Percentiles rank a stretch among this genome's conserved stretches.
These are phyloP conservation scores for Desmophyllum pertusum DNA, from an alignment of 92 coral and sea anemone species.

Conservation along the genomic window DNA sequence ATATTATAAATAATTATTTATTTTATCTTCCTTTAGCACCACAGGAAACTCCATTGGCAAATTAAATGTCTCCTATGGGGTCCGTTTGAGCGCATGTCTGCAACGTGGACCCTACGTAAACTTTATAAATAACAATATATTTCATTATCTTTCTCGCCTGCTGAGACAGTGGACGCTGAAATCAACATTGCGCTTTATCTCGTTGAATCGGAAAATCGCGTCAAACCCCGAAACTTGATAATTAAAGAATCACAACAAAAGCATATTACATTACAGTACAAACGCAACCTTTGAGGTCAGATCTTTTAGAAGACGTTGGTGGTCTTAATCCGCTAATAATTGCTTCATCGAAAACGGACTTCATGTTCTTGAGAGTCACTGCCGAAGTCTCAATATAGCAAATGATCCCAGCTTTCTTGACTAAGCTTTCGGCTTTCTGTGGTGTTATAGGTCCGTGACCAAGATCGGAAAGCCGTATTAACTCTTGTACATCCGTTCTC, in stretches of 20 bases:
- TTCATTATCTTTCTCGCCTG: background rate
- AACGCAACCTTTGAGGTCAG: slow-evolving; percentile 76
- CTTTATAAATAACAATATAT: slow-evolving; percentile 31
- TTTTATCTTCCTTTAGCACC: background rate
- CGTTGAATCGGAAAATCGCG: background rate
- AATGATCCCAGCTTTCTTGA: slow-evolving; percentile 80
- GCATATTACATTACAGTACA: slow-evolving; percentile 76
- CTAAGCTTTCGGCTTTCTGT: slow-evolving; percentile 78
- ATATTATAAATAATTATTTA: too few species aligned
- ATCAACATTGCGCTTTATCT: background rate
- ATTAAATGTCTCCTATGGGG: background rate
- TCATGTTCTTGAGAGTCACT: slow-evolving; percentile 88
- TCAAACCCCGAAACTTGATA: slow-evolving; percentile 14
- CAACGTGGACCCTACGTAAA: slow-evolving; percentile 6
- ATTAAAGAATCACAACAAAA: slow-evolving; percentile 8
- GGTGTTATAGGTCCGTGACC: slow-evolving; percentile 73
- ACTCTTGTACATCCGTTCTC: slow-evolving; percentile 78
- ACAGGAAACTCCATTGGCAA: slow-evolving; percentile 8
- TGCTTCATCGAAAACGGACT: slow-evolving; percentile 95
- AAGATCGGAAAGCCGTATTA: slow-evolving; percentile 70
- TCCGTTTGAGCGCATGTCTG: background rate
- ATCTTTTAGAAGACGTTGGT: slow-evolving; percentile 68
- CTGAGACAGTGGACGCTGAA: slow-evolving; percentile 1
- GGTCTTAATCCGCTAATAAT: slow-evolving; percentile 82
- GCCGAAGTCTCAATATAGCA: slow-evolving; percentile 96